Evolutionary conservation across 2,113 vertebrate genomes (phyloP).

Genomic region (Zosterops borbonicus): DNA sequence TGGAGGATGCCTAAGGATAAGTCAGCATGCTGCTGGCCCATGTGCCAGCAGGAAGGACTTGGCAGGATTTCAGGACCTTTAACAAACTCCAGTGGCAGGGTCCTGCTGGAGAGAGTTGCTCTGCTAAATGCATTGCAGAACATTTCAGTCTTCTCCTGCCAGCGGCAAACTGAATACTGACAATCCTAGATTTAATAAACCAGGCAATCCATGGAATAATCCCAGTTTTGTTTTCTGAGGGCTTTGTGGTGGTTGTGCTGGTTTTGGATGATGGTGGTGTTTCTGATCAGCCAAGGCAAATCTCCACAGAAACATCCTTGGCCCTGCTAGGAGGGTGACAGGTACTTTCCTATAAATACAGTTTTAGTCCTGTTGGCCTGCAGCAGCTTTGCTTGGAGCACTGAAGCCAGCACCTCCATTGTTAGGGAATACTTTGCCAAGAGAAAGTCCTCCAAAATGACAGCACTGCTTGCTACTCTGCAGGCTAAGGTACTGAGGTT

Average conservation of each 20-base stretch:
- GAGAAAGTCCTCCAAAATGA: background rate
- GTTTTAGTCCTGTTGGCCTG: background rate
- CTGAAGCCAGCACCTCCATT: background rate
- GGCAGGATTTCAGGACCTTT: slow-evolving; percentile 14
- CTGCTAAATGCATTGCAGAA: background rate
- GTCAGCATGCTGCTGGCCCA: background rate
- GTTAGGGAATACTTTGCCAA: background rate
- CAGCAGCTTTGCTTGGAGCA: background rate
- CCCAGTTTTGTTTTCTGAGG: background rate
- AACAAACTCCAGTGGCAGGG: background rate
- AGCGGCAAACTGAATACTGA: fast-evolving
- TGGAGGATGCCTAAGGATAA: background rate
- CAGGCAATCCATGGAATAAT: background rate
- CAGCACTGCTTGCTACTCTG: background rate
- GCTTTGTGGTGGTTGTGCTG: background rate
- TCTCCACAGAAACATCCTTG: background rate
- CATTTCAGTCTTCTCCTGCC: background rate
- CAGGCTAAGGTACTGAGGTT: background rate
- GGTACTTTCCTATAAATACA: background rate
- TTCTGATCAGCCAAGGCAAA: background rate
- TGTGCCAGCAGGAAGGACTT: background rate
- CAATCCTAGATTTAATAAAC: background rate
- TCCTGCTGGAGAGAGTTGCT: background rate
- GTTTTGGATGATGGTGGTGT: background rate
- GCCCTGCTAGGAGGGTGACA: background rate